Conservation (phyloP, 2,113 vertebrate genomes). For the Apus apus region DNA sequence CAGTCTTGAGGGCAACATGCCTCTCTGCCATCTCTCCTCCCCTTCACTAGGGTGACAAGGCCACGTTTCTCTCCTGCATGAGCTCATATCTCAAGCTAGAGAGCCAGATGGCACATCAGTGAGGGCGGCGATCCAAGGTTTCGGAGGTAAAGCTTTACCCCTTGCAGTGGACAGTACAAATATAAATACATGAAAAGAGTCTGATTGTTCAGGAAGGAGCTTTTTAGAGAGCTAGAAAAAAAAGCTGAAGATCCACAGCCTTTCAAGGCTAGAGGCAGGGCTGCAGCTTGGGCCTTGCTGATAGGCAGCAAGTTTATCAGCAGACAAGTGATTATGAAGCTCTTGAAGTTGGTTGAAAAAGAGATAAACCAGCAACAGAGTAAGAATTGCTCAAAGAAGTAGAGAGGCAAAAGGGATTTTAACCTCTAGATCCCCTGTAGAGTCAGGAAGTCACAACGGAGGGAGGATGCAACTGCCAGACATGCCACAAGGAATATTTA, state of each 20-base stretch:
- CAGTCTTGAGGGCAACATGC: not conserved
- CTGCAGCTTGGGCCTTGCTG: not conserved
- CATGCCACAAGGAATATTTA: constrained; percentile 34
- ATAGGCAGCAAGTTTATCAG: constrained; percentile 25
- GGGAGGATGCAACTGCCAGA: not conserved
- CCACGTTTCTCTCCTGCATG: constrained; percentile 22
- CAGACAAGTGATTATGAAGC: not conserved
- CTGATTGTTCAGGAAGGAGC: constrained; percentile 11
- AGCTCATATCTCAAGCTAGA: constrained; percentile 51
- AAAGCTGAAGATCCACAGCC: not conserved
- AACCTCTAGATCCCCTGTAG: not conserved
- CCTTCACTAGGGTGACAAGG: not conserved
- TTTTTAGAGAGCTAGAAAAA: constrained; percentile 8
- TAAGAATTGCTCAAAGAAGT: not conserved
- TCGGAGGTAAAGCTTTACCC: constrained; percentile 34
- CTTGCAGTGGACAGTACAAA: constrained; percentile 41
- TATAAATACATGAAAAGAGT: constrained; percentile 45
- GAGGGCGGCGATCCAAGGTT: constrained; percentile 25
- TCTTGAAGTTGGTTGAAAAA: not conserved
- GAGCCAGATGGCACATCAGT: constrained; percentile 56
- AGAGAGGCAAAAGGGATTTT: not conserved
- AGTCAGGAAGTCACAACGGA: constrained; percentile 5
- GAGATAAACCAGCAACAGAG: constrained; percentile 5
- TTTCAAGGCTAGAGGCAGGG: not conserved
- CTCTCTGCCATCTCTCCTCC: not conserved